Conservation (phyloP, 2,888 invertebrate species). For the Vesta saturnalis region DNA sequence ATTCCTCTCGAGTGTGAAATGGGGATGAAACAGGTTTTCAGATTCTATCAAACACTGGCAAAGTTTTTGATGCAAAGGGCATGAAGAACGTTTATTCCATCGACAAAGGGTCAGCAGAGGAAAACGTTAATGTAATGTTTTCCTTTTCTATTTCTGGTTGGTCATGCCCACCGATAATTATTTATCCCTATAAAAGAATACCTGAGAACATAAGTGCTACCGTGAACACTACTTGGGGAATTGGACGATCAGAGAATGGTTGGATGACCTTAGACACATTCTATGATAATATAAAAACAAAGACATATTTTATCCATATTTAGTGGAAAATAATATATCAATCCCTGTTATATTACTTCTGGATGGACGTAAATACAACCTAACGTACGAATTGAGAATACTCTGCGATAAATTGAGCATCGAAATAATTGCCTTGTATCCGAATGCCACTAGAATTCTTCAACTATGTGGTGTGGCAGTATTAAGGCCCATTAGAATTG, state of each 20-base stretch:
- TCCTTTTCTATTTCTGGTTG: background rate
- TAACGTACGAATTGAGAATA: background rate
- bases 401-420: background rate
- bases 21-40: background rate
- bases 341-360: too few relatives aligned
- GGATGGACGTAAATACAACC: background rate
- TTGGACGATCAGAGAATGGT: conserved; percentile 5
- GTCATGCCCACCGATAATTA: background rate
- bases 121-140: too few relatives aligned
- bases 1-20: too few relatives aligned
- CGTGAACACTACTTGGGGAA: background rate
- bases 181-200: too few relatives aligned
- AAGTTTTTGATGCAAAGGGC: background rate
- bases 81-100: too few relatives aligned
- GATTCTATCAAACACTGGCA: background rate
- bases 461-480: background rate
- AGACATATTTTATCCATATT: conserved; percentile 16
- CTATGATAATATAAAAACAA: conserved; percentile 15
- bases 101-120: background rate
- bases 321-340: conserved; percentile 13
- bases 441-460: background rate
- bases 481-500: background rate
- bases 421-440: background rate
- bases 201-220: too few relatives aligned
- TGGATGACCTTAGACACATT: conserved; percentile 1